Base-by-base conservation (phyloP, 2,888 invertebrate species). In the Brachyptera putata region DNA sequence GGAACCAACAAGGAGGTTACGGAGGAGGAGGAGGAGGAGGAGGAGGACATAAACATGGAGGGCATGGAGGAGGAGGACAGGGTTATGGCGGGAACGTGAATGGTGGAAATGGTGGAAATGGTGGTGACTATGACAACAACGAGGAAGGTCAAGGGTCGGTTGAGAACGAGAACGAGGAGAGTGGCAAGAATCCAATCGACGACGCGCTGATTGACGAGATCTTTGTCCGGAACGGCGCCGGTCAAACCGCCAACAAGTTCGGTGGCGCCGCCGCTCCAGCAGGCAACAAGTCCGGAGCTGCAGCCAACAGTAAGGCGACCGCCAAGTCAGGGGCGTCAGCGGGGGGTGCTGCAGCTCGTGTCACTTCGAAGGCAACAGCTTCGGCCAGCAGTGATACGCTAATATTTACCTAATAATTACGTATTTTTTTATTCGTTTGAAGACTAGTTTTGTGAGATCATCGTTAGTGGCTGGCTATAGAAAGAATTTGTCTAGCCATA, bases 151-250 rank as follows among this genome's bases (percentile, higher is more conserved):
- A 30, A n/a, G n/a, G n/a, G n/a, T n/a, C n/a, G n/a, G n/a, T n/a
- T n/a, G n/a, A n/a, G n/a, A n/a, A n/a, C n/a, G n/a, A n/a, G n/a
- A n/a, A n/a, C n/a, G n/a, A n/a, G n/a, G n/a, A 30, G 5, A 11
- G 30, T 5, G 24, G 24, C 18, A 24, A 46, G 22, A 46, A n/a
- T 24, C 22, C 22, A n/a, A 22, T n/a, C 5, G 24, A 22, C 46
- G 46, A 46, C n/a, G 21, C 21, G 13, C 46, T 46, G 22, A 46
- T 46, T n/a, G 46, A 46, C n/a, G 46, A 46, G 46, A 24, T 46
- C 22, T 46, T 46, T 24, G 46, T 46, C 1, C 2, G 46, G 24
- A 11, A 18, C 3, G 41, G 41, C 7, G 18, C 2, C 4, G 46
- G 22, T 2, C 13, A 16, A 3, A n/a, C 24, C 9, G 43, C 5